These are phyloP conservation scores for Sebastes melanostomus DNA, from an alignment of 2,797 vertebrate genomes.

Conservation along the genomic window DNA sequence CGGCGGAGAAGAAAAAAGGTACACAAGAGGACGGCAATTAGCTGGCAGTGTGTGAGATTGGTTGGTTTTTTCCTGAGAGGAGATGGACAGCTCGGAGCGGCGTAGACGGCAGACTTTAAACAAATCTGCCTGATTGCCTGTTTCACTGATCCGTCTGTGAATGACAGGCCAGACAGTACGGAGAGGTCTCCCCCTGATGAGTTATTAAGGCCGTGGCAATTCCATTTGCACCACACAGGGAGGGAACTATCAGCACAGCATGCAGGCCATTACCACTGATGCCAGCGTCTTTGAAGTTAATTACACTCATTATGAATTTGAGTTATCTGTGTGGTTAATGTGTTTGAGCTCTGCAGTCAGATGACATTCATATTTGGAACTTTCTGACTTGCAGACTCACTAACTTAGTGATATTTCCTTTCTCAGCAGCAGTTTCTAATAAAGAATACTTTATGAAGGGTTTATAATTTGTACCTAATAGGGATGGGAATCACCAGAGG, in stretches of 20 bases:
- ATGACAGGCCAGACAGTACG: constrained; percentile 36
- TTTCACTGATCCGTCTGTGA: constrained; percentile 45
- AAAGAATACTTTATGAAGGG: neutral
- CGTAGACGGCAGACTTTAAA: constrained; percentile 35
- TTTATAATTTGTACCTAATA: neutral
- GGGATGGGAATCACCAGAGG: neutral
- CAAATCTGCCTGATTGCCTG: constrained; percentile 51
- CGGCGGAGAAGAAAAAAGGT: constrained; percentile 11
- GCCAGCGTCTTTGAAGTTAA: constrained; percentile 52
- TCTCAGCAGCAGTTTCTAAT: neutral
- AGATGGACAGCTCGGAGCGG: constrained; percentile 11
- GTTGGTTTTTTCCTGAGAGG: neutral
- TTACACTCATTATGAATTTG: constrained; percentile 48
- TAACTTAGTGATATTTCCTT: neutral
- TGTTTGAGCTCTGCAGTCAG: constrained; percentile 29
- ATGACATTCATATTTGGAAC: constrained; percentile 10
- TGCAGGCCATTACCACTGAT: constrained; percentile 38
- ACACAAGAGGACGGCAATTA: constrained; percentile 42
- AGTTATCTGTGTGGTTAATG: constrained; percentile 43
- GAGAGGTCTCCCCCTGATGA: constrained; percentile 48
- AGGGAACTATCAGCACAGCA: constrained; percentile 41
- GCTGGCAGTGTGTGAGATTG: constrained; percentile 12
- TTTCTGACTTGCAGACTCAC: neutral
- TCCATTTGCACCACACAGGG: constrained; percentile 47
- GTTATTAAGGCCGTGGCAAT: constrained; percentile 56